Percentiles rank a stretch among this genome's conserved stretches.
Conservation (phyloP, 2,888 invertebrate genomes). For the Brachyptera risi region DNA sequence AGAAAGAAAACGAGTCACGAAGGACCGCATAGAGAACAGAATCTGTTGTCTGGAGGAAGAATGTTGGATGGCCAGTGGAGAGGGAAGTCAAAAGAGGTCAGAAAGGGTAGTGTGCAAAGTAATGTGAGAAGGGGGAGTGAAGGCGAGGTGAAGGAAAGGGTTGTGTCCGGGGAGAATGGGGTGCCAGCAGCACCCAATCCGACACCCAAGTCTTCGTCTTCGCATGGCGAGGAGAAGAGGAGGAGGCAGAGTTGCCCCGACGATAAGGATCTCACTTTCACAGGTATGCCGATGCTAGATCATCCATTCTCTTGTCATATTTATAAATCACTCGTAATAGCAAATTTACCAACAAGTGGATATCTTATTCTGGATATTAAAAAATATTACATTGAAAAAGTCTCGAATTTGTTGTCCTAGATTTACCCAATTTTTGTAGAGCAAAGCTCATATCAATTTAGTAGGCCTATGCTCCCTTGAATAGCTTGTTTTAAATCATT, state of each 20-base stretch:
- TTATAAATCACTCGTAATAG: too few relatives aligned
- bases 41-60: slow-evolving; percentile 45
- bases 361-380: too few relatives aligned
- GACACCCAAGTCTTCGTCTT: not conserved
- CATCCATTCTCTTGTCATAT: too few relatives aligned
- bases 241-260: slow-evolving; percentile 50
- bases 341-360: too few relatives aligned
- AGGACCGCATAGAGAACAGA: slow-evolving; percentile 49
- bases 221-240: slow-evolving; percentile 52
- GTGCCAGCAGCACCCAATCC: not conserved
- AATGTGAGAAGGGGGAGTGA: slow-evolving; percentile 9
- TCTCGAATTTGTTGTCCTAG: too few relatives aligned
- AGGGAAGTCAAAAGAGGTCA: slow-evolving; percentile 11
- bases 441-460: too few relatives aligned
- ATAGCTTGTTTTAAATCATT: too few relatives aligned
- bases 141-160: slow-evolving; percentile 41
- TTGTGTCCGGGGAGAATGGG: slow-evolving; percentile 36
- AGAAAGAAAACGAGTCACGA: slow-evolving; percentile 55
- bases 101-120: not conserved
- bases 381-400: too few relatives aligned
- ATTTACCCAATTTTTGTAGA: too few relatives aligned
- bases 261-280: slow-evolving; percentile 31
- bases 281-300: too few relatives aligned
- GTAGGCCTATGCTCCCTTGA: too few relatives aligned
- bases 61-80: slow-evolving; percentile 49